Conservation (phyloP, 2,113 vertebrate species). For the Cranoglanis bouderius region DNA sequence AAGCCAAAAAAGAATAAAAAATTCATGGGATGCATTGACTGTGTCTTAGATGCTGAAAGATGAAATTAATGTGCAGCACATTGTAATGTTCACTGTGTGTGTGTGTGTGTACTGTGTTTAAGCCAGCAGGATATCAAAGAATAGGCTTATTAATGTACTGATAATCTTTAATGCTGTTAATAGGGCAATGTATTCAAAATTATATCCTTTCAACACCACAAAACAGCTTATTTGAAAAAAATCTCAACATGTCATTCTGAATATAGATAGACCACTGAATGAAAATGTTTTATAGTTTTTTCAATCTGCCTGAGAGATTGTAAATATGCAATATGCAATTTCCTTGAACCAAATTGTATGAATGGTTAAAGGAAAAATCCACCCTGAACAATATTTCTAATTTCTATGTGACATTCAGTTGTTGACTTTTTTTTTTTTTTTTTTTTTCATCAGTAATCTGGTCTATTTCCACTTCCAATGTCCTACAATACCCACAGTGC, state of each 20-base stretch:
- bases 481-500: background rate
- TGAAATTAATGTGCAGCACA: background rate
- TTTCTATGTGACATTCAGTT: background rate
- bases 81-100: background rate
- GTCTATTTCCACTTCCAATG: background rate
- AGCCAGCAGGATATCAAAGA: slow-evolving; percentile 26
- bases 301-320: background rate
- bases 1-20: background rate
- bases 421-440: background rate
- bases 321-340: background rate
- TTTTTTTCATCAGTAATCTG: background rate
- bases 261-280: background rate
- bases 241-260: background rate
- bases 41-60: slow-evolving; percentile 1
- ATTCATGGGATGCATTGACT: slow-evolving; percentile 1
- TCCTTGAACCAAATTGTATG: background rate
- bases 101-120: background rate
- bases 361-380: background rate
- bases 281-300: background rate
- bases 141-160: slow-evolving; percentile 49
- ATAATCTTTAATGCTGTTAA: slow-evolving; percentile 65
- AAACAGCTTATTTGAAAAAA: slow-evolving; percentile 41
- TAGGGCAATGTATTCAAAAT: slow-evolving; percentile 54
- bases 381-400: background rate
- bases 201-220: slow-evolving; percentile 51